Percentiles rank a stretch among this genome's conserved stretches.
These are phyloP conservation scores for Chrysina gloriosa DNA, from an alignment of 2,888 invertebrate genomes.

Conservation along the genomic window DNA sequence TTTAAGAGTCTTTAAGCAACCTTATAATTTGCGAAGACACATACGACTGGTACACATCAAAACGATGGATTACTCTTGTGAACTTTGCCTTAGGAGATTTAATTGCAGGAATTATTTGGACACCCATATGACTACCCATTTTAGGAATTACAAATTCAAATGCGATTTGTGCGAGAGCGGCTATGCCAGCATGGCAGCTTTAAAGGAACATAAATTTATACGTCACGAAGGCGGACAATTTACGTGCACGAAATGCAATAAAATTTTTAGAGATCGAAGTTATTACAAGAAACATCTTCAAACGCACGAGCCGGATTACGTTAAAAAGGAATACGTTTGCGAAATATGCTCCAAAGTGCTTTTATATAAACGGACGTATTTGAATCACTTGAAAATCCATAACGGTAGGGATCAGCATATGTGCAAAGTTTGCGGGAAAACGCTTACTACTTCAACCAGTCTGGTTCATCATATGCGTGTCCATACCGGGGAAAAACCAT, in stretches of 20 bases:
- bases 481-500: conserved; percentile 53
- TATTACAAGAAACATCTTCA: conserved; percentile 46
- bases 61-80: conserved; percentile 30
- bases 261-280: conserved; percentile 44
- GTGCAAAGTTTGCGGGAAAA: conserved; percentile 62
- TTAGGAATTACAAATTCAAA: conserved; percentile 37
- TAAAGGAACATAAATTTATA: conserved; percentile 48
- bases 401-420: conserved; percentile 41
- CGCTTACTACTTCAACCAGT: conserved; percentile 52
- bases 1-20: too few relatives aligned
- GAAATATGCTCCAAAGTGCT: conserved; percentile 47
- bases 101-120: background rate
- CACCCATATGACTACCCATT: background rate
- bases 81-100: background rate
- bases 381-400: conserved; percentile 44
- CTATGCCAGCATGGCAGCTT: conserved; percentile 48
- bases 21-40: background rate
- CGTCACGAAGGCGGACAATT: conserved; percentile 39
- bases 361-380: conserved; percentile 38
- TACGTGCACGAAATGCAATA: conserved; percentile 54
- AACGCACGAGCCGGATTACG: conserved; percentile 35
- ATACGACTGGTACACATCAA: conserved; percentile 29
- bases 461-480: conserved; percentile 38
- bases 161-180: conserved; percentile 58
- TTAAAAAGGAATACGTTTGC: conserved; percentile 45